phyloP scores from a whole-genome alignment of 2,797 vertebrate genomes.

The Labroides dimidiatus region DNA sequence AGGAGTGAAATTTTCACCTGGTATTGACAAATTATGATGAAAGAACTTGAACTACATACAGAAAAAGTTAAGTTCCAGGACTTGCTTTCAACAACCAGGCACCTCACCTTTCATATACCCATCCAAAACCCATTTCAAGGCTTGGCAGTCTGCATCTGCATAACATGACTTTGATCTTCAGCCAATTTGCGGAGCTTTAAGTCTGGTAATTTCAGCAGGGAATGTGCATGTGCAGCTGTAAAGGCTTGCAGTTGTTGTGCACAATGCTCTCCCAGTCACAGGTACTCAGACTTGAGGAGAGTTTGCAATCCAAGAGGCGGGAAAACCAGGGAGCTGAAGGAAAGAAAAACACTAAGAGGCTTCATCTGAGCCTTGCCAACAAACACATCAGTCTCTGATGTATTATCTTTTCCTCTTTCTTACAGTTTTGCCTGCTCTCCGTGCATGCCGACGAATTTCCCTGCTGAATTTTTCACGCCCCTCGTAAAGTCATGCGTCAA shows the following conservation, averaged over 20 bases:
- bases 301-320: slow-evolving; percentile 46
- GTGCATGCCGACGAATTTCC: slow-evolving; percentile 37
- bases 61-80: neutral
- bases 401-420: slow-evolving; percentile 21
- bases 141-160: slow-evolving; percentile 13
- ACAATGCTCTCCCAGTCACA: slow-evolving; percentile 60
- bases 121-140: slow-evolving; percentile 18
- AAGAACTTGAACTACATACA: slow-evolving; percentile 3
- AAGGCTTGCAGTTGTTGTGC: slow-evolving; percentile 23
- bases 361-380: slow-evolving; percentile 33
- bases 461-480: slow-evolving; percentile 49
- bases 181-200: slow-evolving; percentile 40
- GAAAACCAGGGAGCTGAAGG: slow-evolving; percentile 36
- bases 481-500: slow-evolving; percentile 50
- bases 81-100: neutral
- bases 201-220: slow-evolving; percentile 34
- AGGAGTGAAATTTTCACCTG: slow-evolving; percentile 12
- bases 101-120: neutral
- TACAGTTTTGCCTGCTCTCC: slow-evolving; percentile 41
- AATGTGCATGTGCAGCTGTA: slow-evolving; percentile 44
- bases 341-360: slow-evolving; percentile 61
- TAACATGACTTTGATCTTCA: slow-evolving; percentile 41
- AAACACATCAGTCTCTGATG: slow-evolving; percentile 37
- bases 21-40: slow-evolving; percentile 19
- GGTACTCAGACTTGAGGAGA: slow-evolving; percentile 20